These are phyloP conservation scores for Globicephala melas DNA, from an alignment of 2,113 vertebrate species.

Conservation along the genomic window DNA sequence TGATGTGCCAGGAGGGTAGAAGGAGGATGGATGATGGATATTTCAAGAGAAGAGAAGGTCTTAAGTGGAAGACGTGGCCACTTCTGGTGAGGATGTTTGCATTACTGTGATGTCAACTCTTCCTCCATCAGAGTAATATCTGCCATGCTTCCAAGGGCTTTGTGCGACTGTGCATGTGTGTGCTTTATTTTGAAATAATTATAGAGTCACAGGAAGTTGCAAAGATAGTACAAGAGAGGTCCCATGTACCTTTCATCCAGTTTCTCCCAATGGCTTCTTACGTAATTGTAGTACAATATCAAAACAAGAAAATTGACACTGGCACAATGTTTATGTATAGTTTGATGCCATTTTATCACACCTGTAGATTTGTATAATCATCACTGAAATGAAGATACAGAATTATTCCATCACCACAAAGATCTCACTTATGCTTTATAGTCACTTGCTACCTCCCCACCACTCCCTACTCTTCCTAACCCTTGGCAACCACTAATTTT, in stretches of 20 bases:
- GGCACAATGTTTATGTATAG: background rate
- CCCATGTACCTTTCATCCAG: background rate
- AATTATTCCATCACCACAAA: background rate
- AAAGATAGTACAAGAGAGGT: background rate
- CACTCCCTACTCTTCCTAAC: background rate
- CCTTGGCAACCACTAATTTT: background rate
- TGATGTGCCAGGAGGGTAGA: no score
- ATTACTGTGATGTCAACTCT: background rate
- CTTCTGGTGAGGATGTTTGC: background rate
- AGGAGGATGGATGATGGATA: background rate
- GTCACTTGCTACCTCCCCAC: background rate
- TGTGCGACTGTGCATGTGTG: background rate
- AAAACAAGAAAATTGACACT: background rate
- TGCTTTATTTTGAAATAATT: background rate
- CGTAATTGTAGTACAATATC: background rate
- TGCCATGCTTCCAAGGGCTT: background rate
- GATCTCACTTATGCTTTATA: background rate
- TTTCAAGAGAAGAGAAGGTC: background rate
- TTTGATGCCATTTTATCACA: background rate
- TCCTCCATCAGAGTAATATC: background rate
- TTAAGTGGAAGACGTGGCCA: background rate
- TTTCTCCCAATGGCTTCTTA: background rate
- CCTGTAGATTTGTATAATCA: background rate
- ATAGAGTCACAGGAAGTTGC: background rate
- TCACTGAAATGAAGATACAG: background rate